phyloP scores from a whole-genome alignment of 2,797 vertebrate genomes.

The Acanthopagrus latus region DNA sequence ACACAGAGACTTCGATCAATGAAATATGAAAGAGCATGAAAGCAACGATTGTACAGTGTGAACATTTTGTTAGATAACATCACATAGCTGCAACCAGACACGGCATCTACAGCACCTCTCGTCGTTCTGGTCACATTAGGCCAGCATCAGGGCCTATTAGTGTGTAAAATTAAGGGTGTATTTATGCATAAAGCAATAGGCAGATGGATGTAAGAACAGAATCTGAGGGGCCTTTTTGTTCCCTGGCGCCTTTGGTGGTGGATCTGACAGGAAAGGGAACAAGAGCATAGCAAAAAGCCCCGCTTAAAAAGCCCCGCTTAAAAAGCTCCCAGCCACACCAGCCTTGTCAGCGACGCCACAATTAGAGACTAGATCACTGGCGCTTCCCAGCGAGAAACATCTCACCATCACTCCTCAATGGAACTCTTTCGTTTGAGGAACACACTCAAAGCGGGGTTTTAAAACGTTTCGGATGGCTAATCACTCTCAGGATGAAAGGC shows the following conservation, averaged over 20 bases:
- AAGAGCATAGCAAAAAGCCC: conserved; percentile 73
- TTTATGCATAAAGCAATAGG: conserved; percentile 75
- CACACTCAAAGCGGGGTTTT: conserved; percentile 79
- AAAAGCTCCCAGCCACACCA: conserved; percentile 77
- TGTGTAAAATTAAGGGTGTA: conserved; percentile 62
- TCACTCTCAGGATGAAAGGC: conserved; percentile 85
- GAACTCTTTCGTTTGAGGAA: conserved; percentile 80
- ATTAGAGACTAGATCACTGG: conserved; percentile 84
- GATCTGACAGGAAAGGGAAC: conserved; percentile 78
- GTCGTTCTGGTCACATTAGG: conserved; percentile 71
- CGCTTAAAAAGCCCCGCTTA: conserved; percentile 76
- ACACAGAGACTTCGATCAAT: conserved; percentile 27
- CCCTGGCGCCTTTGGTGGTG: conserved; percentile 75
- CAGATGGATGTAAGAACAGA: conserved; percentile 70
- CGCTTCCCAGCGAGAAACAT: conserved; percentile 77
- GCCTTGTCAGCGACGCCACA: conserved; percentile 79
- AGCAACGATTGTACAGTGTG: conserved; percentile 26
- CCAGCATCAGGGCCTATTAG: conserved; percentile 60
- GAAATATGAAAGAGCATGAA: conserved; percentile 32
- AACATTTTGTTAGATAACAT: conserved; percentile 22
- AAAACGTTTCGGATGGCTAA: conserved; percentile 83
- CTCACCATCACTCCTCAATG: conserved; percentile 75
- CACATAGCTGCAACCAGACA: conserved; percentile 43
- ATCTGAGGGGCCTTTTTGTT: conserved; percentile 74
- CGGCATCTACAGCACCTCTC: conserved; percentile 29